Evolutionary conservation across 92 coral and sea anemone genomes (phyloP), one percentile per base, ranked within the genome.

Genomic region (Porites cylindrica): DNA sequence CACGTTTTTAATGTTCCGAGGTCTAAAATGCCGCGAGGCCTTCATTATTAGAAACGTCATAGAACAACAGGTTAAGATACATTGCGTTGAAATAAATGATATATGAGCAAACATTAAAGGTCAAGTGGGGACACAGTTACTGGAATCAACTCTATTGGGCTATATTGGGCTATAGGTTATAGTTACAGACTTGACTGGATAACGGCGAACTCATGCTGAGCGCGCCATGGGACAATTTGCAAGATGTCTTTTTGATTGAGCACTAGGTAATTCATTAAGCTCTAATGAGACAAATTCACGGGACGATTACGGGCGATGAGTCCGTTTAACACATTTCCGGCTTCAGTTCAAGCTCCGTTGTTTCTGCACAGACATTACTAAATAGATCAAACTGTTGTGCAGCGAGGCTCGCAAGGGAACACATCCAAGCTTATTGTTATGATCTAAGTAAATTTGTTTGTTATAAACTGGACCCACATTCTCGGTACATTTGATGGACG

Each of bases 401-500:
- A n/a, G 76, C 4, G 64, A 29, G 11, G 5, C 50, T 68, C 54
- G 18, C 56, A 8, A 75, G 19, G 53, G 10, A 6, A 68, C 17
- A 68, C 19, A 53, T 26, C 76, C 67, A 12, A 10, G 52, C 53
- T 67, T 24, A 9, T 23, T 38, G 47, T 38, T 16, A 18, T 67
- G 66, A 7, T 16, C 58, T 81, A 47, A 66, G 14, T 74, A 66
- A 66, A 78, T 21, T 82, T 72, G 78, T 56, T 82, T 81, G 47
- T 71, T 72, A 72, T 72, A 70, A 82, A 47, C 72, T 1, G 20
- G 70, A 80, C 51, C 87, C 38, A 23, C 74, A 23, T 74, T 83
- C 68, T 70, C 16, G 76, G 72, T 83, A 85, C 26, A 75, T 87
- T 54, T 86, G 93, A 90, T 90, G 83, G 90, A 81, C 81, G 86